These are phyloP conservation scores for Nematostella vectensis DNA, from an alignment of 92 coral and sea anemone genomes.

Conservation along the genomic window DNA sequence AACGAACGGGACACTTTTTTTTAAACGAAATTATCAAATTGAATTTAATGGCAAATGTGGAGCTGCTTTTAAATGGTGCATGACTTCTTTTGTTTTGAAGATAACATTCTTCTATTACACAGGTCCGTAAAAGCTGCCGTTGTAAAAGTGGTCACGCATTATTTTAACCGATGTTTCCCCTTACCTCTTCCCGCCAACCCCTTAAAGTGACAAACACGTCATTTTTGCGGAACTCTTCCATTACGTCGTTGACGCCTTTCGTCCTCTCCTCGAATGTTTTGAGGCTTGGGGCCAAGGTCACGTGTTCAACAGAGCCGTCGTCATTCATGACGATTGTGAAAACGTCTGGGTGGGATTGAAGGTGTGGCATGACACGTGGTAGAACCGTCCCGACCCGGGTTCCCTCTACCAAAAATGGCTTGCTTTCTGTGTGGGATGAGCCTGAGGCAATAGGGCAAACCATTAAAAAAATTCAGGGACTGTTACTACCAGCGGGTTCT, in stretches of 20 bases:
- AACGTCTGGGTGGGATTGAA: constrained; percentile 42
- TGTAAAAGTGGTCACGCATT: too few species aligned
- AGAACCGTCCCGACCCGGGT: constrained; percentile 69
- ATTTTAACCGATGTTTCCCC: too few species aligned
- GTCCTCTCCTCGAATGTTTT: constrained; percentile 69
- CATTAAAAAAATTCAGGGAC: background rate
- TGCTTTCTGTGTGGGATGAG: constrained; percentile 57
- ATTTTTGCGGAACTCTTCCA: constrained; percentile 62
- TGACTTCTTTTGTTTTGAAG: too few species aligned
- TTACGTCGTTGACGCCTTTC: constrained; percentile 51
- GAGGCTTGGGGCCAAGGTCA: constrained; percentile 46
- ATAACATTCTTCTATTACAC: too few species aligned
- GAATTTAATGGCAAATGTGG: too few species aligned
- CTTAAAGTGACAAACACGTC: constrained; percentile 47
- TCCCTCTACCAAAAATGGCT: constrained; percentile 70
- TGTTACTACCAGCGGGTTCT: background rate
- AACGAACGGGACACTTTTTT: too few species aligned
- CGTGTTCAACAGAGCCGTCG: constrained; percentile 38
- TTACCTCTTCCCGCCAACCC: constrained; percentile 98
- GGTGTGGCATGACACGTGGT: constrained; percentile 45
- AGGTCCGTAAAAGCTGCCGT: too few species aligned
- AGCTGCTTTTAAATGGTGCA: too few species aligned
- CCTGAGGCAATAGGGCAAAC: constrained; percentile 19
- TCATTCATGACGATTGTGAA: constrained; percentile 25
- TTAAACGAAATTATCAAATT: too few species aligned